Evolutionary conservation across 2,113 vertebrate species (phyloP), one percentile per base, ranked within the genome.

Genomic region (Cephalopholis sonnerati): DNA sequence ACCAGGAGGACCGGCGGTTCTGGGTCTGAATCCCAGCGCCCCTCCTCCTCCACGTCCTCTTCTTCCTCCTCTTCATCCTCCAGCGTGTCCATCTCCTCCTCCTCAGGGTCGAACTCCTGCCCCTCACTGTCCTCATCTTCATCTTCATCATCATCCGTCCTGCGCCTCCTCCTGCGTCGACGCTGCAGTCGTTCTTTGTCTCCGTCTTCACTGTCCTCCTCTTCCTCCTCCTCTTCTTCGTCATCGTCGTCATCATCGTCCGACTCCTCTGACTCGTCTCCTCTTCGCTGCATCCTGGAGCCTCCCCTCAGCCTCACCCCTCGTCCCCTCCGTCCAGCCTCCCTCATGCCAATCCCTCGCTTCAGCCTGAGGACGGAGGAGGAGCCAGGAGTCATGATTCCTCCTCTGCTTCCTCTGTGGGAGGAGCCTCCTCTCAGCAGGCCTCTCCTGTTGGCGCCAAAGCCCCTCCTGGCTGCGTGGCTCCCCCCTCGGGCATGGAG

Each of bases 81-180:
- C 65, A 93, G 51, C 0, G 81, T 91, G 72, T 95, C 94, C 89
- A 93, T 89, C 11, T 93, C 92, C 6, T 94, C 94, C 2, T 93
- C 93, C 3, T 94, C 94, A 1, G 89, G 96, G 89, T 98, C 97
- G 82, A 97, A 97, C 61, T 97, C 97, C 16, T 96, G 96, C 44
- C 96, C 96, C 17, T 97, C 97, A 65, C 97, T 97, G 88, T 99
- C 97, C 20, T 97, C 97, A 51, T 97, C 97, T 54, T 97, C 93
- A 74, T 97, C 96, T 73, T 97, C 96, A 0, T 92, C 91, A 62
- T 95, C 89, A 83, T 96, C 95, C 0, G 75, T 87, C 86, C 89
- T 85, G 15, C 66, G 81, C 27, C 91, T 76, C 20, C 91, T 85
- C 25, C 90, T 78, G 1, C 81, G 83, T 5, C 20, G 74, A 8